A percentile compares a stretch with the other conserved stretches of the same genome.
Evolutionary conservation across 2,797 vertebrate genomes (phyloP).

Genomic region (Harpagifer antarcticus): DNA sequence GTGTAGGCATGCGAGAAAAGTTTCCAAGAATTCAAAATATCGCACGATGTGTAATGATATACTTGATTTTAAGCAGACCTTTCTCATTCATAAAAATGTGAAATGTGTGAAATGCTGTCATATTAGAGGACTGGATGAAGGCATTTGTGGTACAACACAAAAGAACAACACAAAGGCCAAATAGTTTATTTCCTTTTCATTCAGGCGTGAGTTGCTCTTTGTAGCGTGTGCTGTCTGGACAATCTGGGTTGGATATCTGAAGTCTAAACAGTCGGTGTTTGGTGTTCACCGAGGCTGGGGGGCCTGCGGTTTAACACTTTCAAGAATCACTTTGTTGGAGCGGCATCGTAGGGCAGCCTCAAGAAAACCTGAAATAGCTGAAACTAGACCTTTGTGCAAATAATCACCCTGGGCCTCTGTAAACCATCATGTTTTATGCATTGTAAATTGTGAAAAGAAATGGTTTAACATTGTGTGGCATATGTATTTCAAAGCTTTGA

Average conservation of each 20-base stretch:
- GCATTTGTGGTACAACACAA: constrained; percentile 1
- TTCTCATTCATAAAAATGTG: constrained; percentile 35
- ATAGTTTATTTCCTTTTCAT: constrained; percentile 45
- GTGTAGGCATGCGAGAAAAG: too few species aligned
- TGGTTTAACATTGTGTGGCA: constrained; percentile 80
- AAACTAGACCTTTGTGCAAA: constrained; percentile 82
- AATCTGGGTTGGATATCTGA: constrained; percentile 65
- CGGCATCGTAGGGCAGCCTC: constrained; percentile 50
- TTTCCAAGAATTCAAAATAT: too few species aligned
- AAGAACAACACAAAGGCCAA: constrained; percentile 33
- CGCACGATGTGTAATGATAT: too few species aligned
- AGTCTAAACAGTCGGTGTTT: constrained; percentile 73
- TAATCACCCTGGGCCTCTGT: constrained; percentile 77
- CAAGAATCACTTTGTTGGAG: constrained; percentile 73
- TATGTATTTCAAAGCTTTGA: constrained; percentile 84
- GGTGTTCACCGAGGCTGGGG: constrained; percentile 52
- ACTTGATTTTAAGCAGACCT: constrained; percentile 12
- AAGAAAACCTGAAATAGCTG: constrained; percentile 79
- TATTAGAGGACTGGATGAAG: constrained; percentile 14
- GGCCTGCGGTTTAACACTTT: constrained; percentile 74
- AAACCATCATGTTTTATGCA: constrained; percentile 81
- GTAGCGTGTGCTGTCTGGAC: constrained; percentile 56
- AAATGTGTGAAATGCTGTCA: constrained; percentile 20
- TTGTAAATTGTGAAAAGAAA: constrained; percentile 83
- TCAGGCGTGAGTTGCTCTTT: constrained; percentile 32